Evolutionary conservation across 2,888 invertebrate species (phyloP), one percentile per base, ranked within the genome.

Genomic region (Parelbella ahira): DNA sequence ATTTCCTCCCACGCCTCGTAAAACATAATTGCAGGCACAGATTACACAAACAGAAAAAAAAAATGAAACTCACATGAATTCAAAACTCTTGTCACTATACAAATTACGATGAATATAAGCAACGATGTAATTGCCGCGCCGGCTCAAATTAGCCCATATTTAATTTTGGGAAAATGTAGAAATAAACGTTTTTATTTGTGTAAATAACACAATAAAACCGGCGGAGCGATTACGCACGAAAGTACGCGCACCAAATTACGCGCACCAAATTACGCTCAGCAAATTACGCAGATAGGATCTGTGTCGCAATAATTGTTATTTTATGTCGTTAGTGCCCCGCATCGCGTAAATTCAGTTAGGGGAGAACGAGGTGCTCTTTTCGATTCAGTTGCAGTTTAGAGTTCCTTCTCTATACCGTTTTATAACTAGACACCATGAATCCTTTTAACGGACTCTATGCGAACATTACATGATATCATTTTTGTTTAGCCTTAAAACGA

Each of bases 111-210:
- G 29, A 29, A 25, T 20, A 20, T 25, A 37, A 19, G 18, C 68
- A 78, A 80, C 78, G 57, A 71, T 65, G 72, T 75, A 74, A 83
- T 78, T 68, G 73, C 70, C 68, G 67, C 65, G n/a, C n/a, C n/a
- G n/a, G 52, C 58, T 59, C 58, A 75, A 84, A 86, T 83, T 86
- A 72, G 82, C 63, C 76, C 80, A 77, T 87, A 86, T 84, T 86
- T 86, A 87, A 86, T 86, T 83, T 87, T 84, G 82, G 84, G 86
- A 86, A 86, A 87, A 87, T 86, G 83, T 86, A 72, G 76, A 86
- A 84, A 87, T 87, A 87, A 86, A 86, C 84, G 86, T 82, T 86
- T 87, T 87, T 84, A 87, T 87, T 87, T 86, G 87, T 86, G 86
- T 86, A 86, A 87, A 86, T 86, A 86, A 83, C 84, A 86, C 86